Conservation (phyloP, 2,113 vertebrate species). For the Ceyx melanurus region DNA sequence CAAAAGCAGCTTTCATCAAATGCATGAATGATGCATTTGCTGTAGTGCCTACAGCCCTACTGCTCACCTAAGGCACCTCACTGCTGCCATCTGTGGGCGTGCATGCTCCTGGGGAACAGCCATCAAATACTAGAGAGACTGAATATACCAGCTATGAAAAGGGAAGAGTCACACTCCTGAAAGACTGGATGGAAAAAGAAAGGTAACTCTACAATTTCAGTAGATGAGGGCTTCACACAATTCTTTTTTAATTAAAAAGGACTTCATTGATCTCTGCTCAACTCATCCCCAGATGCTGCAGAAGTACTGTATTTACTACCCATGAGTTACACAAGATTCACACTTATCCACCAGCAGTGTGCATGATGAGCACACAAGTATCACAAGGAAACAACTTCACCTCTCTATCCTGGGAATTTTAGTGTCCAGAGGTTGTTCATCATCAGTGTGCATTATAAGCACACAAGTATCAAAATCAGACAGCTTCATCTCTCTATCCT, state of each 20-base stretch:
- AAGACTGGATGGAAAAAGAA: not conserved
- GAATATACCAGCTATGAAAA: not conserved
- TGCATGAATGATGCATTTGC: not conserved
- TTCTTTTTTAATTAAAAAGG: not conserved
- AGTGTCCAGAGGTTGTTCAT: not conserved
- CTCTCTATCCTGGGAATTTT: not conserved
- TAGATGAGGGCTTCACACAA: not conserved
- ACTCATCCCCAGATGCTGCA: not conserved
- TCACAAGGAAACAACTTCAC: not conserved
- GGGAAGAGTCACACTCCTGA: not conserved
- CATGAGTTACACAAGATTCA: not conserved
- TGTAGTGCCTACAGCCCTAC: not conserved
- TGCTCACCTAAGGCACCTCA: not conserved
- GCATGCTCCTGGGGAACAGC: not conserved
- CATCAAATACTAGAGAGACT: not conserved
- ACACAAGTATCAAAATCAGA: rapidly evolving
- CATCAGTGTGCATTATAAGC: rapidly evolving
- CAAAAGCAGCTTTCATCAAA: not conserved
- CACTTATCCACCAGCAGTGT: not conserved
- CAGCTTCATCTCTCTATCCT: not conserved
- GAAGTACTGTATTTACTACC: not conserved
- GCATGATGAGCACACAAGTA: not conserved
- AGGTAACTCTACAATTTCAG: not conserved
- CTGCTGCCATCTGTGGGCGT: not conserved
- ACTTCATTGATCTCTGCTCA: not conserved